These are phyloP conservation scores for Latheticus oryzae DNA, from an alignment of 2,888 invertebrate genomes.

Conservation along the genomic window DNA sequence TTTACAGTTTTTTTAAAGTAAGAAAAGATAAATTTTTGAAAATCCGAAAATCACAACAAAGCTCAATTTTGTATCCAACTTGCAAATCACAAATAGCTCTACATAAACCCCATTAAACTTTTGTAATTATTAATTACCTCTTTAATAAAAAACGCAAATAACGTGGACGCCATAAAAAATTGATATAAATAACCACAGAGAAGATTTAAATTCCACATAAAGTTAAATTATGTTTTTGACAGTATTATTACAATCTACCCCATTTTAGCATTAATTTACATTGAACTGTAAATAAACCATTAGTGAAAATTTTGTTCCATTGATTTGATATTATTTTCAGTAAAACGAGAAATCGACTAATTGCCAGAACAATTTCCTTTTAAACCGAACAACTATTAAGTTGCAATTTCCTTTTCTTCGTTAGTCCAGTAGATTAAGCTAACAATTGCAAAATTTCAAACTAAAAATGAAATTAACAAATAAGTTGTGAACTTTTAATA, in stretches of 20 bases:
- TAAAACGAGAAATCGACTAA: conserved; percentile 17
- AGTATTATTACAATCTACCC: neutral
- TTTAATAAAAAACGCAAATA: no score
- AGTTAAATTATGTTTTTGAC: conserved; percentile 1
- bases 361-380: conserved; percentile 25
- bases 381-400: conserved; percentile 6
- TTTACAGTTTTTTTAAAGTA: no score
- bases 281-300: conserved; percentile 14
- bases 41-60: no score
- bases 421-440: conserved; percentile 1
- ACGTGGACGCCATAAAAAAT: no score
- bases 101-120: no score
- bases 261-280: conserved; percentile 3
- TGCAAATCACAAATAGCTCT: no score
- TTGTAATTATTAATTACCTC: no score
- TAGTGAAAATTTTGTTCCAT: conserved; percentile 9
- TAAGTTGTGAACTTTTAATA: conserved; percentile 1
- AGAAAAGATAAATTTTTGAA: no score
- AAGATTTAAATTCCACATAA: no score
- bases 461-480: neutral
- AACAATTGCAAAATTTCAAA: conserved; percentile 4
- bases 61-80: no score
- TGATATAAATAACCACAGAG: no score
- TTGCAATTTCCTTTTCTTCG: conserved; percentile 24
- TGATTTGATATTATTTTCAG: conserved; percentile 22